These are phyloP conservation scores for Gobio occitaniae DNA, from an alignment of 2,797 vertebrate species.

Conservation along the genomic window DNA sequence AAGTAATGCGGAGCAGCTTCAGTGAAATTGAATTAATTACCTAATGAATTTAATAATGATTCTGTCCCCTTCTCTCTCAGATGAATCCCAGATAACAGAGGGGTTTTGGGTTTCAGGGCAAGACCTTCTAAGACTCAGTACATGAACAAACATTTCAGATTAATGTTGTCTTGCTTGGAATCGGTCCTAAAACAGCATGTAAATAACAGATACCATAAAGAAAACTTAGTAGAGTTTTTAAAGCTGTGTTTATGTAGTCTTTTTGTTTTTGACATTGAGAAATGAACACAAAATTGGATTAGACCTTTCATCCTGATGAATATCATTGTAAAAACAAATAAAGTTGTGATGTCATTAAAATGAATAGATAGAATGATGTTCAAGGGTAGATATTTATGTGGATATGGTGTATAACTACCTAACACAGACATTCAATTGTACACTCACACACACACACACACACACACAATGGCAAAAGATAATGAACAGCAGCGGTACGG, in stretches of 20 bases:
- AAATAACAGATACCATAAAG: conserved; percentile 61
- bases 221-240: conserved; percentile 12
- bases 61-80: conserved; percentile 62
- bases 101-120: conserved; percentile 74
- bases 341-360: conserved; percentile 3
- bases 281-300: conserved; percentile 4
- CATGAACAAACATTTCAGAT: no score
- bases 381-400: conserved; percentile 43
- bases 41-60: conserved; percentile 73
- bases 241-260: conserved; percentile 4
- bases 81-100: conserved; percentile 60
- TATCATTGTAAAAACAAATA: conserved; percentile 3
- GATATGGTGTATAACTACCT: conserved; percentile 35
- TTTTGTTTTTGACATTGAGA: neutral
- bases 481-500: conserved; percentile 46
- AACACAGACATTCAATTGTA: conserved; percentile 40
- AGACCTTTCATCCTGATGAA: conserved; percentile 37
- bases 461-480: conserved; percentile 22
- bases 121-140: conserved; percentile 33
- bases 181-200: conserved; percentile 48
- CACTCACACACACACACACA: neutral
- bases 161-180: conserved; percentile 64
- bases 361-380: conserved; percentile 46
- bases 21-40: conserved; percentile 71
- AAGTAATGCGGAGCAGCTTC: conserved; percentile 76